Conservation (phyloP, 2,888 invertebrate genomes). For the Diplolepis rosae region DNA sequence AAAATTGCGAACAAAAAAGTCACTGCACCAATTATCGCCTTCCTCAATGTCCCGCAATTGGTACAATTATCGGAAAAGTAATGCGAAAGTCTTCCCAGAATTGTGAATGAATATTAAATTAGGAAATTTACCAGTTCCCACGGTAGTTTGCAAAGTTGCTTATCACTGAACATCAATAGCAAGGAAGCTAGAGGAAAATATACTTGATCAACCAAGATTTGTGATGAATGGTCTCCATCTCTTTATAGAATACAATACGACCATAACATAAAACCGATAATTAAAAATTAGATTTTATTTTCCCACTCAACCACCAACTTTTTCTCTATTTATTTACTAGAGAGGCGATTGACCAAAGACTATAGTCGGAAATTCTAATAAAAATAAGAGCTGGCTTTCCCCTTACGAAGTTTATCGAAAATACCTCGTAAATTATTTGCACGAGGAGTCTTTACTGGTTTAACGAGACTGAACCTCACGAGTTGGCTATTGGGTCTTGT, state of each 20-base stretch:
- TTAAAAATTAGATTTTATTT: not conserved
- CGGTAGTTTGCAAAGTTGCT: not conserved
- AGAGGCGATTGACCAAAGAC: not conserved
- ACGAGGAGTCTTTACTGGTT: slow-evolving; percentile 41
- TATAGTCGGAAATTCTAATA: not conserved
- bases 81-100: too few species aligned
- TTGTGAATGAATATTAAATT: too few species aligned
- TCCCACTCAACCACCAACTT: not conserved
- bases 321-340: not conserved
- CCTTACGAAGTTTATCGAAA: slow-evolving; percentile 41
- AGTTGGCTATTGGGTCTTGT: slow-evolving; percentile 48
- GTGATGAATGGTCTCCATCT: not conserved
- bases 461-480: slow-evolving; percentile 50
- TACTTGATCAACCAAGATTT: not conserved
- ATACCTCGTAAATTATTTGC: slow-evolving; percentile 49
- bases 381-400: slow-evolving; percentile 21
- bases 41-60: too few species aligned
- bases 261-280: not conserved
- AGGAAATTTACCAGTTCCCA: too few species aligned
- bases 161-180: not conserved
- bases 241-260: not conserved
- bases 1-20: too few species aligned
- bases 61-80: too few species aligned
- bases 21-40: too few species aligned
- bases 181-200: not conserved